Percentiles rank a stretch among this genome's conserved stretches.
phyloP scores from a whole-genome alignment of 1,140 invertebrate genomes.

The Odontomachus brunneus region DNA sequence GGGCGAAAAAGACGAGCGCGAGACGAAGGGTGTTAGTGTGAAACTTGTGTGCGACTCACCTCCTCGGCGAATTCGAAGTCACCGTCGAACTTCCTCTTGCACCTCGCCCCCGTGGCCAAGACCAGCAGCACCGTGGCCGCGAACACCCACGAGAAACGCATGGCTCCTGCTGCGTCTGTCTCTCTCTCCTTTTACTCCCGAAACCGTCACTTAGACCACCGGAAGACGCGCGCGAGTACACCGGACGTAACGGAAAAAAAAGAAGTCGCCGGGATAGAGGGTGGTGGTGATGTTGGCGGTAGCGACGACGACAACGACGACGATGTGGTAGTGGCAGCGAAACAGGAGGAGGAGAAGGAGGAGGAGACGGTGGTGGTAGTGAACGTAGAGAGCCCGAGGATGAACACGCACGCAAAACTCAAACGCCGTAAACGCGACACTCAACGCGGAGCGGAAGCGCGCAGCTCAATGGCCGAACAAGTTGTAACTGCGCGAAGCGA shows the following conservation, averaged over 20 bases:
- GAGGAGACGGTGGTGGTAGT: too few relatives aligned
- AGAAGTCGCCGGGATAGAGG: background rate
- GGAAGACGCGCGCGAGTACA: conserved; percentile 51
- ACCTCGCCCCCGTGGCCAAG: conserved; percentile 82
- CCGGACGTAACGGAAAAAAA: background rate
- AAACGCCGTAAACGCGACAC: conserved; percentile 12
- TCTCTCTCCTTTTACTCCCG: conserved; percentile 36
- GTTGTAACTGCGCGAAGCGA: conserved; percentile 70
- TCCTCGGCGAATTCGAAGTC: conserved; percentile 90
- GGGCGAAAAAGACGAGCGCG: background rate
- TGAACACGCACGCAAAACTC: conserved; percentile 61
- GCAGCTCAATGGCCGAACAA: conserved; percentile 73
- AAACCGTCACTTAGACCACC: conserved; percentile 59
- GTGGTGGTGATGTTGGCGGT: too few relatives aligned
- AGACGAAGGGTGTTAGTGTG: background rate
- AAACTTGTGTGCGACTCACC: conserved; percentile 83
- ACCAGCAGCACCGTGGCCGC: conserved; percentile 81
- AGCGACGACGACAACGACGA: background rate
- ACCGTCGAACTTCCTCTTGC: conserved; percentile 89
- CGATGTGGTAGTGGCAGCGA: background rate
- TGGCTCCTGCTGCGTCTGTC: conserved; percentile 70
- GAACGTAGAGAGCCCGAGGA: too few relatives aligned
- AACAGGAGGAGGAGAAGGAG: too few relatives aligned
- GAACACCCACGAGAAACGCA: conserved; percentile 84
- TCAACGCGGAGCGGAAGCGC: conserved; percentile 47